phyloP scores from a whole-genome alignment of 2,113 vertebrate species.

The Apodemus speciosus region DNA sequence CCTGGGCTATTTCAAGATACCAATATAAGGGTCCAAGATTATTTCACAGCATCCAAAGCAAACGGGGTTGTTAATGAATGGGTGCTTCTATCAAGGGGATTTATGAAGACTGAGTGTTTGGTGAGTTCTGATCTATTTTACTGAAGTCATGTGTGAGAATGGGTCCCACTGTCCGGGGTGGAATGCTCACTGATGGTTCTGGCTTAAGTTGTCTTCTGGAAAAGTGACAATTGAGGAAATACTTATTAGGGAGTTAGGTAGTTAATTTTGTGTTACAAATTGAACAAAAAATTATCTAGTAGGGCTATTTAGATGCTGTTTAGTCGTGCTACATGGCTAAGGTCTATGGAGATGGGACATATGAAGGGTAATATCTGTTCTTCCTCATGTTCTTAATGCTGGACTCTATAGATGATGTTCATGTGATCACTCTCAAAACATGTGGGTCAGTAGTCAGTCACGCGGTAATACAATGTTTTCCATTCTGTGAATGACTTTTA shows the following conservation, averaged over 20 bases:
- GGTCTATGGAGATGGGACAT: neutral
- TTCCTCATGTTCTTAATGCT: neutral
- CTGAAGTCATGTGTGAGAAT: neutral
- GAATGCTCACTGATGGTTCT: neutral
- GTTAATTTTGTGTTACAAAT: neutral
- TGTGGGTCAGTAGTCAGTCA: neutral
- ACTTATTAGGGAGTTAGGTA: neutral
- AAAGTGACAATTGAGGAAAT: neutral
- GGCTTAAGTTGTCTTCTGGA: constrained; percentile 2
- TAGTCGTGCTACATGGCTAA: neutral
- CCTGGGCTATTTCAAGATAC: neutral
- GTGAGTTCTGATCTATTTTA: neutral
- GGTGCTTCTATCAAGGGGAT: neutral
- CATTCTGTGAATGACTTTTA: neutral
- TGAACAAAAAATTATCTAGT: neutral
- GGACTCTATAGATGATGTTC: neutral
- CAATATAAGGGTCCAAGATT: neutral
- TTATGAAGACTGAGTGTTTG: neutral
- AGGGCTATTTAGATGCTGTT: neutral
- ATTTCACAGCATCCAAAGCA: neutral
- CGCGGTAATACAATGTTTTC: neutral
- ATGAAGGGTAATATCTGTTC: neutral
- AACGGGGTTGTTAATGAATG: neutral
- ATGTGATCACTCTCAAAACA: neutral
- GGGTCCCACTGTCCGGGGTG: neutral